Evolutionary conservation across 2,113 vertebrate species (phyloP), one percentile per base, ranked within the genome.

Genomic region (Sciurus niger): DNA sequence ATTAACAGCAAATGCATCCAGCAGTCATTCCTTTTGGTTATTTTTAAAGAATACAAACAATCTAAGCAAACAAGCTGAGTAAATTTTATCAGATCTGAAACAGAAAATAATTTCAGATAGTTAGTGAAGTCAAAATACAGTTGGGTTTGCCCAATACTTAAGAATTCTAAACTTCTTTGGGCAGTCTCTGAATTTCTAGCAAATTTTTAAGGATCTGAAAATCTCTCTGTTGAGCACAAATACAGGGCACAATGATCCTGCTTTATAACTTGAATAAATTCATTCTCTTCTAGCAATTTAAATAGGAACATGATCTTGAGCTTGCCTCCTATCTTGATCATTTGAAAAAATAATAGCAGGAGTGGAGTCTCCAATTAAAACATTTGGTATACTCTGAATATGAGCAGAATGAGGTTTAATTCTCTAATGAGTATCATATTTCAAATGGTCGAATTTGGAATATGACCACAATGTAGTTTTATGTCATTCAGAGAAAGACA

Each of bases 1-100:
- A 60, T 40, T 40, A 77, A 85, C 32, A 93, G 40, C 37, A 83
- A 93, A 60, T 53, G 51, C 53, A 55, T 20, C 13, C 20, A 28
- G 8, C 1, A 48, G 4, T 37, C 34, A 40, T 28, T 79, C 43
- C 13, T 37, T 84, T 51, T n/a, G 65, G 48, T 90, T 58, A 48
- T 88, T 94, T 94, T 76, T 68, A 77, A 93, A 46, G 73, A 84
- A 84, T 74, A 51, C 63, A 90, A 92, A 11, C 24, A n/a, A 43
- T 37, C 13, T 70, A 48, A 70, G 34, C 53, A 83, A 88, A 94
- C 4, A 70, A 48, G 48, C 17, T 48, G n/a, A 40, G 46, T 16
- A 82, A 25, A 46, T 85, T 84, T 72, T 48, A 78, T 43, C 30
- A 72, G 51, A 16, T 89, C 65, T n/a, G 68, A 80, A 89, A 73